Evolutionary conservation across 2,113 vertebrate genomes (phyloP).

Genomic region (Spheniscus mendiculus): DNA sequence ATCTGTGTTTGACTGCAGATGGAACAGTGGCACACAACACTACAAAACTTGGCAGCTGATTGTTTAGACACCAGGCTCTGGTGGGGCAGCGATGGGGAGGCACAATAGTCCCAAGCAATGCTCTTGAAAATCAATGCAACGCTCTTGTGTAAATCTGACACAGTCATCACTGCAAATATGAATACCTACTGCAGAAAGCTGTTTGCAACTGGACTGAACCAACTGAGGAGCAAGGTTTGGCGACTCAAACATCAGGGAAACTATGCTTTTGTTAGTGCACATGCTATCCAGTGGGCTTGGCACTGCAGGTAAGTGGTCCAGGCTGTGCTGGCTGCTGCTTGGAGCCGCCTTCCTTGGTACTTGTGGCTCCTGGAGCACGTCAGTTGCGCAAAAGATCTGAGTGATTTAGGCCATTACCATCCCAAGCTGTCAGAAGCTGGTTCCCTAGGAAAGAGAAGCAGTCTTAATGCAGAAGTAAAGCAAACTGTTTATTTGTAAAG

Average conservation of each 20-base stretch:
- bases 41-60: not conserved
- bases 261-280: fast-evolving
- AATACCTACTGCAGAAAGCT: not conserved
- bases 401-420: not conserved
- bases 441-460: not conserved
- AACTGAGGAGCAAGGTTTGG: not conserved
- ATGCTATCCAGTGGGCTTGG: not conserved
- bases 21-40: not conserved
- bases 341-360: not conserved
- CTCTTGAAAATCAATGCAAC: not conserved
- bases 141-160: not conserved
- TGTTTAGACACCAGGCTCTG: fast-evolving
- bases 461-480: not conserved
- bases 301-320: not conserved
- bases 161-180: fast-evolving
- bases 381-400: no score
- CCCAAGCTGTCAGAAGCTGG: not conserved
- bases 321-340: not conserved
- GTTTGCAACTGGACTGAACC: not conserved
- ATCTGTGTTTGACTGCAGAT: not conserved
- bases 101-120: not conserved
- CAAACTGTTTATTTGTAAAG: not conserved
- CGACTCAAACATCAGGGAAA: not conserved
- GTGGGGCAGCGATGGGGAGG: not conserved
- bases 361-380: not conserved